Percentiles rank a stretch among this genome's conserved stretches.
Evolutionary conservation across 92 coral and sea anemone genomes (phyloP).

Genomic region (Bergia sp.): DNA sequence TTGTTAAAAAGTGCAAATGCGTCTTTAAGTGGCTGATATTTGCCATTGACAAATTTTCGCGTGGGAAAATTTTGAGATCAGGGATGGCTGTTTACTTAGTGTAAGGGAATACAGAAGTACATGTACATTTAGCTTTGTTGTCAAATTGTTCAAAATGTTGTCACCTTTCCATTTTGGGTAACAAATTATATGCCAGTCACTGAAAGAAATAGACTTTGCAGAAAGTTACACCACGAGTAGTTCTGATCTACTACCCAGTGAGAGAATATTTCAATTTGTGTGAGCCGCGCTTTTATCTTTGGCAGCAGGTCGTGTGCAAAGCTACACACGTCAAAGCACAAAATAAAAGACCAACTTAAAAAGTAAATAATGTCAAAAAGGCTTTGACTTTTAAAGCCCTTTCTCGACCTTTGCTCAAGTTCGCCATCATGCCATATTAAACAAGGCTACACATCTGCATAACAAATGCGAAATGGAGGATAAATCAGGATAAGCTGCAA

Average conservation of each 20-base stretch:
- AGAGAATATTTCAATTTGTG: neutral
- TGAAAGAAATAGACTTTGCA: neutral
- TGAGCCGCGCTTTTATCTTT: neutral
- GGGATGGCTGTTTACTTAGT: conserved; percentile 34
- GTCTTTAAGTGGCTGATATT: conserved; percentile 34
- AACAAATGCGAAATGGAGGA: conserved; percentile 35
- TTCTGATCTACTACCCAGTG: neutral
- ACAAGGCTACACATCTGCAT: conserved; percentile 20
- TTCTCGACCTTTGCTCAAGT: conserved; percentile 19
- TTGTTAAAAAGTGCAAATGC: conserved; percentile 12
- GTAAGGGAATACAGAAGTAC: conserved; percentile 28
- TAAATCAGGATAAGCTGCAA: neutral
- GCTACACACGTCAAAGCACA: neutral
- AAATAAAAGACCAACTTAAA: conserved; percentile 8
- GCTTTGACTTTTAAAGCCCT: conserved; percentile 27
- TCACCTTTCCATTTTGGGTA: neutral
- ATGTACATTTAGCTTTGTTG: neutral
- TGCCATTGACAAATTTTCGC: conserved; percentile 45
- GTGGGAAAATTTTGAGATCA: conserved; percentile 39
- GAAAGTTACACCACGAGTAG: no score
- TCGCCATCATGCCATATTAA: neutral
- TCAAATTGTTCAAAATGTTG: conserved; percentile 28
- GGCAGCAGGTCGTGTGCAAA: neutral
- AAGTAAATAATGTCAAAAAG: conserved; percentile 33
- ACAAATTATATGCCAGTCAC: neutral